Conservation (phyloP, 2,888 invertebrate genomes). For the Lasius platythorax region DNA sequence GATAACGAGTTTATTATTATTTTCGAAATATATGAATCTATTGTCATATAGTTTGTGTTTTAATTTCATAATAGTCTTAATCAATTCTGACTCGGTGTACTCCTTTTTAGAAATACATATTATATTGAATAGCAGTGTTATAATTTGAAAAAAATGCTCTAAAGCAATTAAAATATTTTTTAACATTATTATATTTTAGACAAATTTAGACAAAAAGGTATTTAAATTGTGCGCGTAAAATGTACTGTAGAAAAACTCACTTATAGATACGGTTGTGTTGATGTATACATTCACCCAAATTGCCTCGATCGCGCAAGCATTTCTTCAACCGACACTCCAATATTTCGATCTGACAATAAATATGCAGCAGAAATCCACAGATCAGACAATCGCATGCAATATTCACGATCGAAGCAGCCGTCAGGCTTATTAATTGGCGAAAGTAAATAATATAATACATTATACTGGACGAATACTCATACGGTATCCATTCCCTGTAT, state of each 20-base stretch:
- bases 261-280: conserved; percentile 22
- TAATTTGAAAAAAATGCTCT: not conserved
- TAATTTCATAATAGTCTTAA: not conserved
- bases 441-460: conserved; percentile 59
- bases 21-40: not conserved
- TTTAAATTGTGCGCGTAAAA: not conserved
- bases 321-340: conserved; percentile 58
- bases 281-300: conserved; percentile 38
- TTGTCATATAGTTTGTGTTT: not conserved
- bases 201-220: not conserved
- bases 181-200: not conserved
- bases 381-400: conserved; percentile 77
- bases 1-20: not conserved
- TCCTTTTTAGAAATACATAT: not conserved
- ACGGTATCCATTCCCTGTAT: conserved; percentile 63
- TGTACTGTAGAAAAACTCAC: conserved; percentile 4
- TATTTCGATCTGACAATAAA: conserved; percentile 77
- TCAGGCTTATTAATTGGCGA: conserved; percentile 67
- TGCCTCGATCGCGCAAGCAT: not conserved
- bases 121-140: not conserved
- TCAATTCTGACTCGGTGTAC: too few species aligned
- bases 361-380: conserved; percentile 70
- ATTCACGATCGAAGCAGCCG: conserved; percentile 66
- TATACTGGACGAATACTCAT: conserved; percentile 25
- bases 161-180: too few species aligned